A percentile compares a stretch with the other conserved stretches of the same genome.
These are phyloP conservation scores for Morinoia aosen DNA, from an alignment of 2,888 invertebrate species.

Conservation along the genomic window DNA sequence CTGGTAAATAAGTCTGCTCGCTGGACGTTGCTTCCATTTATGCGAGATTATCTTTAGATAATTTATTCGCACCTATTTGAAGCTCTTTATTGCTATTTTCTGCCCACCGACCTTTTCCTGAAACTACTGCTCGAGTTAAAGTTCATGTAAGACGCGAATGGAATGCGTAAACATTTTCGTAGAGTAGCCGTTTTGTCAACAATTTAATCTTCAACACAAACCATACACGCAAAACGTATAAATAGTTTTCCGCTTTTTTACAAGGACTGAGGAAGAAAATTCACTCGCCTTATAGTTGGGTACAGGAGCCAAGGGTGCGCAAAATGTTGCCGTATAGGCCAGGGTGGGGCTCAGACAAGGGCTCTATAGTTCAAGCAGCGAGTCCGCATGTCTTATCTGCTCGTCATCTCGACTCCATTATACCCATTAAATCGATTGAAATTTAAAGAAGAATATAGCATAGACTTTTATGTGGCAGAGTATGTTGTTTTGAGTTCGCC, in stretches of 20 bases:
- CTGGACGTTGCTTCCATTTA: not conserved
- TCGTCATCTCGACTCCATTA: slow-evolving; percentile 41
- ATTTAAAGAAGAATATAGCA: slow-evolving; percentile 15
- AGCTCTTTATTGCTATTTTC: not conserved
- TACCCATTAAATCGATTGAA: slow-evolving; percentile 15
- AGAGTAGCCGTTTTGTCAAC: not conserved
- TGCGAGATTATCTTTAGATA: not conserved
- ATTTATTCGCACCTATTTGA: not conserved
- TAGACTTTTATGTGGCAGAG: slow-evolving; percentile 12
- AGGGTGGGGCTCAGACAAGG: not conserved
- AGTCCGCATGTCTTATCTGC: slow-evolving; percentile 10
- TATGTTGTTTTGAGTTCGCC: not conserved
- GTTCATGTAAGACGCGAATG: not conserved
- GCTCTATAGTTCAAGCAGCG: slow-evolving; percentile 24
- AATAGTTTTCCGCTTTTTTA: not conserved
- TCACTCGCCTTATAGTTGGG: not conserved
- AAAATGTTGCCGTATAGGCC: not conserved
- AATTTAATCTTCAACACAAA: not conserved
- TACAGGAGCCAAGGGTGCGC: not conserved
- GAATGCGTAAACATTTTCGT: not conserved
- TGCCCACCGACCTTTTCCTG: not conserved
- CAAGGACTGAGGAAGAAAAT: not conserved
- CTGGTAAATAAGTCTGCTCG: not conserved
- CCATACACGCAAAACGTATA: not conserved
- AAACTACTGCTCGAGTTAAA: not conserved